These are phyloP conservation scores for Hippocampus barbouri DNA, from an alignment of 2,113 vertebrate genomes.

Conservation along the genomic window DNA sequence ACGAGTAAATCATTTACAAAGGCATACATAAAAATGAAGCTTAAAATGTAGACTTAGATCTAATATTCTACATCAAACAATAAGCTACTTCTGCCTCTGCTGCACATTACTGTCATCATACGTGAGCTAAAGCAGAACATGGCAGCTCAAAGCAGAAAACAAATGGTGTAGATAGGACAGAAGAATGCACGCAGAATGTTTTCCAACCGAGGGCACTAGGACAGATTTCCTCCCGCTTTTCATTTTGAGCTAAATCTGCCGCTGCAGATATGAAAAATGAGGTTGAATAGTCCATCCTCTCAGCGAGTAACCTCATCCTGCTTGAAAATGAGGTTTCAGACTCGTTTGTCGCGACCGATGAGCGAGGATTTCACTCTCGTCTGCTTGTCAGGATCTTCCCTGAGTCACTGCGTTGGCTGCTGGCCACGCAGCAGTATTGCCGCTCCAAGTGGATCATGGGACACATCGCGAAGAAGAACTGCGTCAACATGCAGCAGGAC, in stretches of 20 bases:
- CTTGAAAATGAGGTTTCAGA: conserved; percentile 8
- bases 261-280: not conserved
- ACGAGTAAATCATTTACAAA: too few relatives aligned
- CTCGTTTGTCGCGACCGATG: conserved; percentile 22
- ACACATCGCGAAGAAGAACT: conserved; percentile 82
- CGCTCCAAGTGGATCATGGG: conserved; percentile 85
- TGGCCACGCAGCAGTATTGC: conserved; percentile 90
- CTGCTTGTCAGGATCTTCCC: conserved; percentile 82
- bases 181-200: not conserved
- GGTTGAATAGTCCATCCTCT: not conserved
- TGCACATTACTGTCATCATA: too few relatives aligned
- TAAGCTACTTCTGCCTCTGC: too few relatives aligned
- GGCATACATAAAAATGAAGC: too few relatives aligned
- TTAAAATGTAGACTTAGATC: too few relatives aligned
- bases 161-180: not conserved
- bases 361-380: conserved; percentile 28
- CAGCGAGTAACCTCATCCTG: conserved; percentile 3
- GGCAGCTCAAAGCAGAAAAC: not conserved
- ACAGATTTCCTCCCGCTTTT: not conserved
- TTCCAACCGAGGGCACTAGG: not conserved
- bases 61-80: too few relatives aligned
- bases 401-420: conserved; percentile 93
- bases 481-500: conserved; percentile 73
- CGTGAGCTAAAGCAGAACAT: not conserved
- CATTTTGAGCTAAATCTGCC: not conserved